A percentile compares a stretch with the other conserved stretches of the same genome.
phyloP scores from a whole-genome alignment of 2,888 invertebrate species.

The Morpho achilles region DNA sequence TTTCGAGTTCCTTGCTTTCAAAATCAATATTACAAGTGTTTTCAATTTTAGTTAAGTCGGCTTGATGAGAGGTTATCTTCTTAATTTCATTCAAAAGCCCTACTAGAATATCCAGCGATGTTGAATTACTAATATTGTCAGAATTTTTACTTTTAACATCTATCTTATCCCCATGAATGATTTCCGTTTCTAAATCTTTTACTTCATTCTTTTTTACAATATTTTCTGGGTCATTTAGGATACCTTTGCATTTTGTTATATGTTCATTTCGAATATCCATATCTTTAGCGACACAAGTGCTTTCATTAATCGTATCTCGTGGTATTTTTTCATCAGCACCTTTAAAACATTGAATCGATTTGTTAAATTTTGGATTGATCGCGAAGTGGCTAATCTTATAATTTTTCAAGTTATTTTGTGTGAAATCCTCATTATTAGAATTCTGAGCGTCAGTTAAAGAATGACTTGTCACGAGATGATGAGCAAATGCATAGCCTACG shows the following conservation, averaged over 20 bases:
- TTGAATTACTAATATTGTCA: constrained; percentile 43
- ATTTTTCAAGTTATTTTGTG: no score
- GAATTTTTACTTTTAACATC: constrained; percentile 14
- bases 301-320: not conserved
- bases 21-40: constrained; percentile 17
- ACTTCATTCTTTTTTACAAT: not conserved
- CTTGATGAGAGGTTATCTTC: constrained; percentile 56
- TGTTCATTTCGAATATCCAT: no score
- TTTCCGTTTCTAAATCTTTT: not conserved
- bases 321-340: not conserved
- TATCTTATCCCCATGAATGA: not conserved
- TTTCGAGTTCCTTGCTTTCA: constrained; percentile 36
- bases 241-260: no score
- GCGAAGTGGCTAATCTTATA: no score
- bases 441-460: no score
- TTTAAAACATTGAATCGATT: not conserved
- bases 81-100: constrained; percentile 65
- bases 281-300: no score
- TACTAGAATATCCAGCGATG: constrained; percentile 62
- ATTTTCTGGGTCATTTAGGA: not conserved
- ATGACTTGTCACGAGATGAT: constrained; percentile 9
- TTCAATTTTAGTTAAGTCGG: constrained; percentile 35
- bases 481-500: constrained; percentile 52
- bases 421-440: no score
- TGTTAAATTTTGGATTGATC: not conserved